Conservation (phyloP, 2,113 vertebrate species). For the Halcyon malimbica region DNA sequence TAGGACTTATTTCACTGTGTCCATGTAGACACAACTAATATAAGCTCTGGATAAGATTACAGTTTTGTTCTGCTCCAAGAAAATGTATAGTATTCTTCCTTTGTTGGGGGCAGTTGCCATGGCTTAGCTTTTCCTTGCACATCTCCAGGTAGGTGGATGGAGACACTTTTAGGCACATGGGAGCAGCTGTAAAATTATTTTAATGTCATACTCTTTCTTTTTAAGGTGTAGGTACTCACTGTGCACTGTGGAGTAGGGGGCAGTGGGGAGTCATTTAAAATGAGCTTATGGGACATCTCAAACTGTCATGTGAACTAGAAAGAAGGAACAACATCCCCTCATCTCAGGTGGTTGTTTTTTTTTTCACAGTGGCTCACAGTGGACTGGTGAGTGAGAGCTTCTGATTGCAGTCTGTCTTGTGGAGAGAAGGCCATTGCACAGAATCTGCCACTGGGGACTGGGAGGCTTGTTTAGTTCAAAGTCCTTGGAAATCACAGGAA, state of each 20-base stretch:
- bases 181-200: not conserved
- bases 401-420: not conserved
- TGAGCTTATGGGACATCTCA: not conserved
- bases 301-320: fast-evolving
- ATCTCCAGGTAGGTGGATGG: not conserved
- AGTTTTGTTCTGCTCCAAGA: not conserved
- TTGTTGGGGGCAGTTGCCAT: not conserved
- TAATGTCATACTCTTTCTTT: not conserved
- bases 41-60: not conserved
- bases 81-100: not conserved
- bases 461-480: not conserved
- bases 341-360: not conserved
- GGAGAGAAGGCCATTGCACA: not conserved
- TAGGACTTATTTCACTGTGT: conserved; percentile 42
- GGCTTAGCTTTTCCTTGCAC: not conserved
- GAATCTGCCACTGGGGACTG: fast-evolving
- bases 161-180: not conserved
- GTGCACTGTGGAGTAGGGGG: fast-evolving
- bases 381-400: not conserved
- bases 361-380: not conserved
- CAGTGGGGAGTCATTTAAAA: not conserved
- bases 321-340: not conserved
- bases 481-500: not conserved
- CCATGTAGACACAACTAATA: conserved; percentile 20
- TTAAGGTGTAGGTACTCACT: not conserved